Conservation (phyloP, 2,797 vertebrate species). For the Hyperoplus immaculatus region DNA sequence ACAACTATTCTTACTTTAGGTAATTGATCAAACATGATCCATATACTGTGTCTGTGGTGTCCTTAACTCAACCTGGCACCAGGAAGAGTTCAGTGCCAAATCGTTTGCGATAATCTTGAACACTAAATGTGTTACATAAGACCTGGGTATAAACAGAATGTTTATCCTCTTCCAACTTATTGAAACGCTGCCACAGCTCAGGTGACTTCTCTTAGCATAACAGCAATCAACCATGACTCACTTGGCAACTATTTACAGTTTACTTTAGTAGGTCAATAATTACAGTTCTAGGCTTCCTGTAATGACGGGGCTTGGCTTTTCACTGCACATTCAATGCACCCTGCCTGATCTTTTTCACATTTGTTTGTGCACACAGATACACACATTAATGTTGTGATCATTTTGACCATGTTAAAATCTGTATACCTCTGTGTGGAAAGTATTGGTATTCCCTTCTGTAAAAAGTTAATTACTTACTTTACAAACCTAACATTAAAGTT, state of each 20-base stretch:
- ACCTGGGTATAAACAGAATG: not conserved
- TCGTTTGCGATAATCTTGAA: too few species aligned
- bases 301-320: slow-evolving; percentile 1
- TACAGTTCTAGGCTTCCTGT: not conserved
- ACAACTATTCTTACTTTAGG: not conserved
- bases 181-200: not conserved
- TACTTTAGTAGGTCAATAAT: slow-evolving; percentile 1
- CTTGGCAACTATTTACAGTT: not conserved
- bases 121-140: too few species aligned
- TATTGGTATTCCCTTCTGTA: too few species aligned
- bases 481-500: too few species aligned
- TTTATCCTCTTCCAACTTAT: not conserved
- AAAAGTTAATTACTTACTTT: too few species aligned
- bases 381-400: not conserved
- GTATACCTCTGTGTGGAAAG: too few species aligned
- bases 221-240: not conserved
- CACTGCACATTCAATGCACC: not conserved
- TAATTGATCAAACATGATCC: not conserved
- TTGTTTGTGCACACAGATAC: slow-evolving; percentile 5
- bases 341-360: slow-evolving; percentile 19
- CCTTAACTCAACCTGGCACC: not conserved
- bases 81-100: not conserved
- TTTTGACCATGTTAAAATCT: too few species aligned
- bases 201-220: not conserved
- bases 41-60: not conserved